Evolutionary conservation across 2,888 invertebrate genomes (phyloP), one percentile per base, ranked within the genome.

Genomic region (Ochropleura leucogaster): DNA sequence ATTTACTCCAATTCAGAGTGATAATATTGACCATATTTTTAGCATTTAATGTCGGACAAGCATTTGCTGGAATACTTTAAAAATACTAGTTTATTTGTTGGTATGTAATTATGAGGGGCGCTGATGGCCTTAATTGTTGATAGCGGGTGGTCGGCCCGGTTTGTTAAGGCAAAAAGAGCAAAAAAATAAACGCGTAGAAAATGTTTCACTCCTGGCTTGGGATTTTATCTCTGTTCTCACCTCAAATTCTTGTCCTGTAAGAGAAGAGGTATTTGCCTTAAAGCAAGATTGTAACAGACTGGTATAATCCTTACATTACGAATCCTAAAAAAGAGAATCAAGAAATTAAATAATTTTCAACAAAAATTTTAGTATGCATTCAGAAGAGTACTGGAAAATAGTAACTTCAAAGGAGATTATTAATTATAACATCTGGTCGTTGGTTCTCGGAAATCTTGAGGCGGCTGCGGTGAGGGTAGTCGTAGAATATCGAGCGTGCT

Each of bases 371-470:
- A 44, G 42, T 44, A 55, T 72, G 72, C 62, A 51, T 68, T 71
- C 14, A 53, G 44, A 63, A 46, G 30, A 66, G 40, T 55, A 64
- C 47, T 74, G 66, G 55, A 77, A 66, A 78, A 77, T 73, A 76
- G 70, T 77, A 72, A 84, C 76, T 82, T 85, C 75, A 85, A 85
- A 79, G 81, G 74, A 82, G 72, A 87, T 89, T 90, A 88, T 88
- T 90, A 89, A 87, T 83, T 80, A 87, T 85, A 88, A 80, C 88
- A 89, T 89, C 87, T 90, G 89, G 90, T 85, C 85, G 88, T 86
- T 88, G 88, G 89, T 88, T 90, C 90, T 87, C 84, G 80, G 85
- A 86, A 88, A 88, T 86, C 75, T 86, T 81, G 77, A 73, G 80
- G 72, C 71, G 60, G 67, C 59, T 74, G 79, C 55, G 73, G 72